Base-by-base conservation (phyloP, 2,113 vertebrate genomes). In the Hemiprocne comata region DNA sequence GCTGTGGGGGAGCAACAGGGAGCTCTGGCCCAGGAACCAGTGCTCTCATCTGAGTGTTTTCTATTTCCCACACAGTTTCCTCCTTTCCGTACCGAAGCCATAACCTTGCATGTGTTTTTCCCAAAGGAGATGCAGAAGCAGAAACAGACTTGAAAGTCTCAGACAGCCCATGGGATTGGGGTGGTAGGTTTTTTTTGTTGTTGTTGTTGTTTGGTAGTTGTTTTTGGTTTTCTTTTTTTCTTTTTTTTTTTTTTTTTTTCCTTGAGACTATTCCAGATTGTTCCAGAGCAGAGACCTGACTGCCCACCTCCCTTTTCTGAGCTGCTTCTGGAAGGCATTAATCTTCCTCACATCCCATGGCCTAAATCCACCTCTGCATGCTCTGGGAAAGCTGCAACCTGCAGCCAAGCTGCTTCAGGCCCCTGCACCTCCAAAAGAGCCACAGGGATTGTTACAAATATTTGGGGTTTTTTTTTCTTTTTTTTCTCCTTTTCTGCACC, bases 1-100 rank as follows among this genome's bases (percentile, higher is more conserved):
- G 31, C 34, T 4, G 4, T 29, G 17, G 1, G 3, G 18, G 31
- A 1, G 0, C 2, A 10, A n/a, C 20, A 23, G 48, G 24, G 50
- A 53, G 13, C 16, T 60, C 67, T 40, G 1, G 25, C 20, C 24
- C 13, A 28, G n/a, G n/a, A 58, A 70, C 0, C 0, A 18, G 40
- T 42, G 40, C 40, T 42, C 9, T 42, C 40, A 42, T 42, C 40
- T 42, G 12, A 38, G 60, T 25, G 8, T 55, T 89, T 89, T 72
- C 80, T 80, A 3, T 81, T 92, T 77, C 85, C 58, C 62, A 51
- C 23, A 62, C 50, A 72, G 40, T 72, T 85, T 51, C 46, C 55
- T 1, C 76, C 85, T 80, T 79, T 73, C 84, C 44, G 1, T 44
- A n/a, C 67, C 23, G 51, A 58, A 65, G 69, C 79, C 62, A 75